phyloP scores from a whole-genome alignment of 2,113 vertebrate genomes.

The Chrysochloris asiatica region DNA sequence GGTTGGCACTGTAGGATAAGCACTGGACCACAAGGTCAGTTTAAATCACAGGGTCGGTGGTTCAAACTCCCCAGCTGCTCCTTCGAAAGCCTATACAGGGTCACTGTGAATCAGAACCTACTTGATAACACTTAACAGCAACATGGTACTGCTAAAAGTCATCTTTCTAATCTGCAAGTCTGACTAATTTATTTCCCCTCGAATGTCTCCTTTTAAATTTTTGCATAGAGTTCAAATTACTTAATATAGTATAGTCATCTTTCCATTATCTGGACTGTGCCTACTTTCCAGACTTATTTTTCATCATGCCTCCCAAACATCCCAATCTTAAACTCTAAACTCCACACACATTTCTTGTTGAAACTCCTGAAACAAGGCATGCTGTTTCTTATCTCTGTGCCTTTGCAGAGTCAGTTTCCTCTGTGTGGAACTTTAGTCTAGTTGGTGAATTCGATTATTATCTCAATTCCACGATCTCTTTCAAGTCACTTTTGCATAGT shows the following conservation, averaged over 20 bases:
- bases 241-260: background rate
- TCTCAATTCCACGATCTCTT: background rate
- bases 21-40: too few relatives aligned
- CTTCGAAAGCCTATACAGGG: too few relatives aligned
- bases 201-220: background rate
- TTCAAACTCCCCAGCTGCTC: too few relatives aligned
- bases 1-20: too few relatives aligned
- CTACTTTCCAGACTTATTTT: background rate
- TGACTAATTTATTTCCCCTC: background rate
- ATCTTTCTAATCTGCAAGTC: background rate
- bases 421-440: background rate
- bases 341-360: background rate
- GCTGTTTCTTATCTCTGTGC: background rate
- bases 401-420: background rate
- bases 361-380: background rate
- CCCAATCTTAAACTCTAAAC: background rate
- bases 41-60: too few relatives aligned
- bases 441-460: background rate
- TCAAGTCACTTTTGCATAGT: background rate
- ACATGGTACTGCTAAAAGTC: background rate
- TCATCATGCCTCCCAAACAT: background rate
- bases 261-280: background rate
- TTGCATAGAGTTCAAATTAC: background rate
- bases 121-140: too few relatives aligned
- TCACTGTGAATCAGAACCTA: too few relatives aligned